These are phyloP conservation scores for Florisuga fusca DNA, from an alignment of 2,797 vertebrate species.

Conservation along the genomic window DNA sequence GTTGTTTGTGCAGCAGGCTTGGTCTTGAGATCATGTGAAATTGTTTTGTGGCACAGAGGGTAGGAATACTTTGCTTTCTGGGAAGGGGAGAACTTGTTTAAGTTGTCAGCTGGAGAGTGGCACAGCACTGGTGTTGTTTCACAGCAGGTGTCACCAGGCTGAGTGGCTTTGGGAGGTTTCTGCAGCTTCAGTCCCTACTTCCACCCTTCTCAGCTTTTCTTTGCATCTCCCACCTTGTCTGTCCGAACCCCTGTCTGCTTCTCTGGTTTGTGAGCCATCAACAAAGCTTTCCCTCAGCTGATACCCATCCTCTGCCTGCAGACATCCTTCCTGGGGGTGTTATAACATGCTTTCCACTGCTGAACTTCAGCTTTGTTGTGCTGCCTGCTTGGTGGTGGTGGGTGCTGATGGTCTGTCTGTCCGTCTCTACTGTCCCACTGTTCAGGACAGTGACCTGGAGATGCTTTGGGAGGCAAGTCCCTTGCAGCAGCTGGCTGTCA, in stretches of 20 bases:
- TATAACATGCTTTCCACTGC: background rate
- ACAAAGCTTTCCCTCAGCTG: background rate
- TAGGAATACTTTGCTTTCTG: background rate
- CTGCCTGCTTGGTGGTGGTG: background rate
- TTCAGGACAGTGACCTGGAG: background rate
- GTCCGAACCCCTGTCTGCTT: background rate
- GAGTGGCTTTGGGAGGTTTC: background rate
- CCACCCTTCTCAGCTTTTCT: background rate
- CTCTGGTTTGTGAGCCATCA: background rate
- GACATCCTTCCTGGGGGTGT: background rate
- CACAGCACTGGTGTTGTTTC: background rate
- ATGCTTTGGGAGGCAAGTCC: background rate
- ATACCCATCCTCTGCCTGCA: background rate
- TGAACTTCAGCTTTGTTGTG: background rate
- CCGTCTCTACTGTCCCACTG: background rate
- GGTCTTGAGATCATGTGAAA: conserved; percentile 17
- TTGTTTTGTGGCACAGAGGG: background rate
- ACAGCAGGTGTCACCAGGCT: background rate
- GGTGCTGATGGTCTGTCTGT: background rate
- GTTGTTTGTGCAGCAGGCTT: conserved; percentile 67
- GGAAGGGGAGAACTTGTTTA: background rate
- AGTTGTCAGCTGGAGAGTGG: background rate
- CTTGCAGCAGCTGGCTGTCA: background rate
- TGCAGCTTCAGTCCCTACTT: background rate
- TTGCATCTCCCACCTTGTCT: background rate